Base-by-base conservation (phyloP, 2,113 vertebrate species). In the Bubalus kerabau region DNA sequence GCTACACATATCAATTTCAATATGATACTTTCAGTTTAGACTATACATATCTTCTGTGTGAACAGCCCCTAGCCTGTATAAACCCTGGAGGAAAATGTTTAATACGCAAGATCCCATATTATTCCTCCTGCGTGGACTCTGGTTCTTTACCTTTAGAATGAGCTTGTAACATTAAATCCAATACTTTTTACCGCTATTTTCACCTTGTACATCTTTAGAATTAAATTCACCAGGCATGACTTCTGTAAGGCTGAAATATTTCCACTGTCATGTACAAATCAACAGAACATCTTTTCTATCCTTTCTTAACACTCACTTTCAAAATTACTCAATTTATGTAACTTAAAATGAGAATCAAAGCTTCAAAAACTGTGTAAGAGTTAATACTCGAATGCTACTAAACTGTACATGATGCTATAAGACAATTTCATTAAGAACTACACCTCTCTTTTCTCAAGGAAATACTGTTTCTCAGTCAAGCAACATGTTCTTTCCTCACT, bases 321-420 rank as follows among this genome's bases (percentile, higher is more conserved):
- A 87, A 95, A 97, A 84, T 93, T 91, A 71, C 56, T 92, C 52
- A 95, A 84, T 6, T 90, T 10, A 90, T 60, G 32, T 21, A 97
- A 71, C 46, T 95, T 88, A 94, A 96, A 95, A 87, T 85, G 50
- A 91, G 57, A 96, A 90, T 86, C 76, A 90, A 59, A 91, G 83
- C 36, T 57, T 87, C 57, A 96, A 95, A 80, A 82, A 93, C 32
- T 83, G 9, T 88, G 43, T 81, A 92, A 96, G 26, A 94, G 62
- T 94, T 74, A 90, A 81, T 81, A 88, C 12, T n/a, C n/a, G 15
- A 97, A 94, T 88, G 28, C n/a, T 88, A 40, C 64, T 80, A 96
- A 91, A 85, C 48, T 89, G 14, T 21, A 81, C 26, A 92, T 64
- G 50, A 96, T 88, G 50, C 23, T 17, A 17, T 86, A 94, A 91